Evolutionary conservation across 1,140 invertebrate species (phyloP), one percentile per base, ranked within the genome.

Genomic region (Cyphomyrmex costatus): DNA sequence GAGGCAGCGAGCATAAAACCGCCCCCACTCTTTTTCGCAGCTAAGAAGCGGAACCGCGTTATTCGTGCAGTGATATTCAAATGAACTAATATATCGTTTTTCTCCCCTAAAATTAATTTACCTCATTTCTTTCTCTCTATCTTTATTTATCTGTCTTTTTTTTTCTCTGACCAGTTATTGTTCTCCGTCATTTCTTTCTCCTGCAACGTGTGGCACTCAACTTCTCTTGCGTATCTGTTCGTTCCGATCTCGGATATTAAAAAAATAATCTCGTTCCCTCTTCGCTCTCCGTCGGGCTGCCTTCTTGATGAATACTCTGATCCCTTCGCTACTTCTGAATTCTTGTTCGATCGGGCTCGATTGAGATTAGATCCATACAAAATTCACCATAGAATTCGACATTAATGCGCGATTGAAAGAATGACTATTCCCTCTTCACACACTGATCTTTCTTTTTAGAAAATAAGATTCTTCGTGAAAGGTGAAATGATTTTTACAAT

Each of bases 11-110:
- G n/a, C 30, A 68, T 80, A 74, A 61, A 83, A 73, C 36, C 66
- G 77, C 0, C 36, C 10, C 36, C 8, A 6, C 65, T 27, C 12
- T 56, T 16, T 30, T n/a, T n/a, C 33, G 16, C 16, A 5, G 7
- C 51, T 56, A 14, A 56, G 66, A 30, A 30, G 51, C 21, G 33
- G 30, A 42, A 53, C 21, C 63, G 42, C n/a, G n/a, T n/a, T n/a
- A 63, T 88, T 91, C 30, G 61, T 16, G 66, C 79, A n/a, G n/a
- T n/a, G 65, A 92, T 92, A 92, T 90, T 92, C 90, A 86, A 92
- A 92, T 86, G 87, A 92, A 88, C 58, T 88, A 86, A 92, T 91
- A 92, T 83, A 92, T 83, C 76, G 87, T 92, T 92, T 92, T 90
- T 87, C 82, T 90, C 83, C 91, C 90, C 70, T 82, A n/a, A 88